Percentiles rank a stretch among this genome's conserved stretches.
Evolutionary conservation across 2,797 vertebrate genomes (phyloP).

Genomic region (Salarias fasciatus): DNA sequence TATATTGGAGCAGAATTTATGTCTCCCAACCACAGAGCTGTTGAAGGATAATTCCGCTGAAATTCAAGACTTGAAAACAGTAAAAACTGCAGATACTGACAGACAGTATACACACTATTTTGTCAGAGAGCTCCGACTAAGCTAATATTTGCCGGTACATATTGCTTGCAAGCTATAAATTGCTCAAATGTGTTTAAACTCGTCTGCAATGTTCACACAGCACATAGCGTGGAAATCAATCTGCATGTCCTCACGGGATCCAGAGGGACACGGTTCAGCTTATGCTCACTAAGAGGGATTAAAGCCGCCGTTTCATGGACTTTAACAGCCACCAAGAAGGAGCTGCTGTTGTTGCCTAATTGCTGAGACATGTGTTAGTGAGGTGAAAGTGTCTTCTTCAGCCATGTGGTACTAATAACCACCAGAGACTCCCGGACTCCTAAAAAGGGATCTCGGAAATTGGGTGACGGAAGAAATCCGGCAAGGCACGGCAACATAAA

Average conservation of each 20-base stretch:
- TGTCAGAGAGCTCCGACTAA: not conserved
- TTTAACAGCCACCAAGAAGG: conserved; percentile 21
- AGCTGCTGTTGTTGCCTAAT: conserved; percentile 17
- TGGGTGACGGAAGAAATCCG: conserved; percentile 41
- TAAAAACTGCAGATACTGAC: not conserved
- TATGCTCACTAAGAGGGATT: conserved; percentile 30
- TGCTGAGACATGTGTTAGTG: conserved; percentile 4
- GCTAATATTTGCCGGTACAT: not conserved
- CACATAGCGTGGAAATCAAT: conserved; percentile 34
- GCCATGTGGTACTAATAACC: conserved; percentile 25
- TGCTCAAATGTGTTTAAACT: conserved; percentile 5
- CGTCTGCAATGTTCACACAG: conserved; percentile 9
- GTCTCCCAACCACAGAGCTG: conserved; percentile 18
- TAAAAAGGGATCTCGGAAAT: conserved; percentile 18
- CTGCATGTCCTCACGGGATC: conserved; percentile 21
- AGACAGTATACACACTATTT: too few relatives aligned
- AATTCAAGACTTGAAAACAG: conserved; percentile 18
- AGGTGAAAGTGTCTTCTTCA: conserved; percentile 31
- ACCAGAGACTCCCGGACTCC: conserved; percentile 9
- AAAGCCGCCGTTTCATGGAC: conserved; percentile 22
- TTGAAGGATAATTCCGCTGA: conserved; percentile 14
- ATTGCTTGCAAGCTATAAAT: not conserved
- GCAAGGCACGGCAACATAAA: conserved; percentile 39
- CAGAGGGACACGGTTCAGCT: conserved; percentile 15
- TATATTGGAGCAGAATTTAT: conserved; percentile 16